A percentile compares a stretch with the other conserved stretches of the same genome.
Conservation (phyloP, 53 echinoderm and acorn worm genomes). For the Luidia sarsii region DNA sequence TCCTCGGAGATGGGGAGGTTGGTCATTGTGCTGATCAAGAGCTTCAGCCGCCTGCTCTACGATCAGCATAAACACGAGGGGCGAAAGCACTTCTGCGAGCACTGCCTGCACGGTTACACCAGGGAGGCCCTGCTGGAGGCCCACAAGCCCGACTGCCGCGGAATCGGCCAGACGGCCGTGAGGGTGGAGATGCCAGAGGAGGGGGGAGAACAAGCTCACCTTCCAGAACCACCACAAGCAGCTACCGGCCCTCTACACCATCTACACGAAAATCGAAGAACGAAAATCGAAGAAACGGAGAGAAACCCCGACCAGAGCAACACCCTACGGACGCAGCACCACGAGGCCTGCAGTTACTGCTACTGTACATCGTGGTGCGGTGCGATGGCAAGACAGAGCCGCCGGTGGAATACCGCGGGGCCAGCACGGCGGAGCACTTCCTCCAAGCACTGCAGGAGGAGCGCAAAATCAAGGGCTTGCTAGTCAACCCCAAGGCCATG, state of each 20-base stretch:
- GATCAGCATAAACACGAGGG: slow-evolving; percentile 29
- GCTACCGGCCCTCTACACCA: slow-evolving; percentile 17
- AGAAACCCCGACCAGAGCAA: background rate
- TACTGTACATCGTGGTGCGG: background rate
- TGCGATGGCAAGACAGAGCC: slow-evolving; percentile 9
- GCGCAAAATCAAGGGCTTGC: background rate
- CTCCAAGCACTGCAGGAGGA: slow-evolving; percentile 12
- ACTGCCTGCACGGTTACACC: slow-evolving; percentile 45
- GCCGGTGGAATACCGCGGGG: background rate
- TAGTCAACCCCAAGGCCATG: background rate
- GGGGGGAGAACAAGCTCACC: background rate
- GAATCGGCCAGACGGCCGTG: too few relatives aligned
- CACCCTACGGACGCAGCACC: background rate
- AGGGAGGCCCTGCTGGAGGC: too few relatives aligned
- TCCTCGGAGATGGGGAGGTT: slow-evolving; percentile 15
- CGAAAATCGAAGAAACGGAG: too few relatives aligned
- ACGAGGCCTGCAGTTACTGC: slow-evolving; percentile 3
- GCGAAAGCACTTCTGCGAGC: slow-evolving; percentile 30
- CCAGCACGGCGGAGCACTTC: background rate
- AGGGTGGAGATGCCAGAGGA: slow-evolving; percentile 22
- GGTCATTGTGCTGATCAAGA: slow-evolving; percentile 33
- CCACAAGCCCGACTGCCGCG: too few relatives aligned
- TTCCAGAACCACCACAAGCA: slow-evolving; percentile 19
- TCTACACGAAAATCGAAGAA: slow-evolving; percentile 31
- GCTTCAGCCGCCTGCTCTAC: slow-evolving; percentile 27